These are phyloP conservation scores for Naja naja DNA, from an alignment of 2,113 vertebrate species.

Conservation along the genomic window DNA sequence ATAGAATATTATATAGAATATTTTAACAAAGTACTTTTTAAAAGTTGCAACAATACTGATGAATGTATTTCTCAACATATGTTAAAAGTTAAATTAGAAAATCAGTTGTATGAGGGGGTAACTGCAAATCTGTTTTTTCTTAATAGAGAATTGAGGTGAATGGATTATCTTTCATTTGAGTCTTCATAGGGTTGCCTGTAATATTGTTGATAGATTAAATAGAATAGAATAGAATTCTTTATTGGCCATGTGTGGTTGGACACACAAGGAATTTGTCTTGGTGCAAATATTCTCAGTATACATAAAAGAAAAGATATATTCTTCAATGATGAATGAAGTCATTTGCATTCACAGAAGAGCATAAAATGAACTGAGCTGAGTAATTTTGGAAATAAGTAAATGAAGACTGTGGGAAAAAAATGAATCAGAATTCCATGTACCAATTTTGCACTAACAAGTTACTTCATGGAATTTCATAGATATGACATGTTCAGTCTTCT, in stretches of 20 bases:
- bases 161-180: not conserved
- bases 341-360: not conserved
- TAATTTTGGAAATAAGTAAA: not conserved
- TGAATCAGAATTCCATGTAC: not conserved
- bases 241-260: too few species aligned
- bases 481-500: not conserved
- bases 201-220: not conserved
- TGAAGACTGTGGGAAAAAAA: not conserved
- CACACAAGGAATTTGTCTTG: too few species aligned
- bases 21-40: not conserved
- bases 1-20: not conserved
- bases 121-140: not conserved
- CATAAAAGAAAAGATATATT: too few species aligned
- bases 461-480: not conserved
- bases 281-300: too few species aligned
- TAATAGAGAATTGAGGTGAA: not conserved
- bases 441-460: not conserved
- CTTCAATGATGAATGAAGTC: not conserved
- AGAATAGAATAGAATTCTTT: too few species aligned
- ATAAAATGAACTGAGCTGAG: not conserved
- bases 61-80: not conserved
- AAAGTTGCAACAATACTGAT: not conserved
- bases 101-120: not conserved
- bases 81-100: not conserved
- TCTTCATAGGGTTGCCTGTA: not conserved